Percentiles rank a stretch among this genome's conserved stretches.
phyloP scores from a whole-genome alignment of 2,113 vertebrate genomes.

The Phocoena phocoena region DNA sequence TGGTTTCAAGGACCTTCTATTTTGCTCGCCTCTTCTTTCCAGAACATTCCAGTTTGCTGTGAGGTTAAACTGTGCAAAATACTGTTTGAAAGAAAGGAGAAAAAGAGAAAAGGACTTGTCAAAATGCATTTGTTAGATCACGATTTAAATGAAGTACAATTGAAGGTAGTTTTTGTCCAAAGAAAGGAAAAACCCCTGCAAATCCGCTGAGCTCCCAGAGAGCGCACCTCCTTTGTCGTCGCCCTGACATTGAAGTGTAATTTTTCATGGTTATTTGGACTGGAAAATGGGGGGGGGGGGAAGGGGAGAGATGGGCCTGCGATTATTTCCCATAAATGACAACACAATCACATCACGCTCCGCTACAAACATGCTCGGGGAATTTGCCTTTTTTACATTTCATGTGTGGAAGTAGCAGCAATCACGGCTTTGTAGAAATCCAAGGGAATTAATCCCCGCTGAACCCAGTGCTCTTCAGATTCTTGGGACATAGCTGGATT shows the following conservation, averaged over 20 bases:
- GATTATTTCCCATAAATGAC: constrained; percentile 99
- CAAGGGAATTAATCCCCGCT: constrained; percentile 57
- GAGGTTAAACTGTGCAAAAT: constrained; percentile 84
- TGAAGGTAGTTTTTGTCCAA: constrained; percentile 85
- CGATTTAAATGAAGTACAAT: constrained; percentile 83
- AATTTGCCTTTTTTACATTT: constrained; percentile 92
- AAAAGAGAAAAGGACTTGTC: constrained; percentile 84
- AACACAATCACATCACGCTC: constrained; percentile 98
- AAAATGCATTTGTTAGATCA: constrained; percentile 86
- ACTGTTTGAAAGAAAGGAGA: constrained; percentile 79
- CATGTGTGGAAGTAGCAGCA: constrained; percentile 86
- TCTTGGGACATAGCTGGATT: not conserved
- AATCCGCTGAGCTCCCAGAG: constrained; percentile 82
- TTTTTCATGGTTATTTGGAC: constrained; percentile 99
- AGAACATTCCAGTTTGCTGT: constrained; percentile 80
- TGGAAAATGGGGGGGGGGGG: constrained; percentile 90
- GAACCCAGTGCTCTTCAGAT: constrained; percentile 39
- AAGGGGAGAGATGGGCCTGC: constrained; percentile 92
- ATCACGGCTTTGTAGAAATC: constrained; percentile 65
- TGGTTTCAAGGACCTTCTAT: constrained; percentile 62
- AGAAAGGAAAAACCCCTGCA: constrained; percentile 80
- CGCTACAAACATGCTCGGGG: constrained; percentile 93
- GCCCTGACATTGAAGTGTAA: constrained; percentile 97
- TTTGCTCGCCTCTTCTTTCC: constrained; percentile 78
- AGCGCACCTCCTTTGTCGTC: constrained; percentile 90